Evolutionary conservation across 2,797 vertebrate genomes (phyloP).

Genomic region (Acanthurus tractus): DNA sequence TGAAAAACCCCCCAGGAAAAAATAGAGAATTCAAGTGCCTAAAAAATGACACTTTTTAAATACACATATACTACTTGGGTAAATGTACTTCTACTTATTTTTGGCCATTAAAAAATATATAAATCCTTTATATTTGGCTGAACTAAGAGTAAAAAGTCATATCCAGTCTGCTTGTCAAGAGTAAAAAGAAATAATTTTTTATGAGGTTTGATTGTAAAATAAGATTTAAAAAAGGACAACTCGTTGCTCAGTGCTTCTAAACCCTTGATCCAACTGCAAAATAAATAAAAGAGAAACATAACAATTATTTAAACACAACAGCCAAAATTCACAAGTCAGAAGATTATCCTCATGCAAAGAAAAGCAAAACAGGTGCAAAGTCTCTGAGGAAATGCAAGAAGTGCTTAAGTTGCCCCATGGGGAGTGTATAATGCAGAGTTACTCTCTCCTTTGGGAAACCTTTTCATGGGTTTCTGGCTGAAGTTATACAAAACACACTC

Average conservation of each 20-base stretch:
- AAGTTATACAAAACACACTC: constrained; percentile 55
- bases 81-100: not conserved
- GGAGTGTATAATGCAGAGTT: constrained; percentile 68
- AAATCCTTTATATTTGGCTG: not conserved
- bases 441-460: constrained; percentile 65
- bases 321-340: constrained; percentile 47
- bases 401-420: constrained; percentile 70
- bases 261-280: not conserved
- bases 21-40: not conserved
- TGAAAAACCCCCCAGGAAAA: not conserved
- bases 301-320: constrained; percentile 33
- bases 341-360: constrained; percentile 38
- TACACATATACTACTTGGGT: too few species aligned
- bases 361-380: constrained; percentile 76
- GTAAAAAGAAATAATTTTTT: constrained; percentile 1
- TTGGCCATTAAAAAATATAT: not conserved
- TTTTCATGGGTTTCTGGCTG: constrained; percentile 72
- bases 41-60: too few species aligned
- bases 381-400: constrained; percentile 77
- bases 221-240: not conserved
- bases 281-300: constrained; percentile 39
- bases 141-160: constrained; percentile 16
- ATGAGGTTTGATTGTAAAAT: not conserved
- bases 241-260: constrained; percentile 1
- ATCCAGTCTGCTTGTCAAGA: not conserved